phyloP scores from a whole-genome alignment of 2,113 vertebrate genomes.

The Regulus satrapa region DNA sequence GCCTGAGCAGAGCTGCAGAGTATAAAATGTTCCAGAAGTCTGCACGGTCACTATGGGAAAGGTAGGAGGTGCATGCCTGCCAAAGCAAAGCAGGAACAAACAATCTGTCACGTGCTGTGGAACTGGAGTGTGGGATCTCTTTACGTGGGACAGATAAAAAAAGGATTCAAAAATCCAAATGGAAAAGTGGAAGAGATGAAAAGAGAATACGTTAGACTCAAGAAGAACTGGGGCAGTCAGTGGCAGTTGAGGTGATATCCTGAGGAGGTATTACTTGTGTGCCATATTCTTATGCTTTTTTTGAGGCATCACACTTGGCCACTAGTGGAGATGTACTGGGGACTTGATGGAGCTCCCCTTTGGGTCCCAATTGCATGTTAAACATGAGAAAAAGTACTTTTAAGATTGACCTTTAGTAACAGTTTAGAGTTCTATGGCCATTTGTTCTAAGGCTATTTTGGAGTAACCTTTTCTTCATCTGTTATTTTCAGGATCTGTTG shows the following conservation, averaged over 20 bases:
- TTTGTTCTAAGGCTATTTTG: not conserved
- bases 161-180: not conserved
- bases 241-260: not conserved
- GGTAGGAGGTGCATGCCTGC: not conserved
- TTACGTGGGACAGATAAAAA: not conserved
- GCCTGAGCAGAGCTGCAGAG: not conserved
- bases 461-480: constrained; percentile 17
- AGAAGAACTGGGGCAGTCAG: not conserved
- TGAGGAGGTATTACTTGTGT: not conserved
- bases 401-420: not conserved
- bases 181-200: not conserved
- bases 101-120: rapidly evolving
- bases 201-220: not conserved
- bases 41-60: not conserved
- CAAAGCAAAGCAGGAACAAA: not conserved
- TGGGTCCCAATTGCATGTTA: not conserved
- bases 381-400: not conserved
- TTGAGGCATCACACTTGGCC: not conserved
- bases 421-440: not conserved
- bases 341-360: not conserved
- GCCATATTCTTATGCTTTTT: not conserved
- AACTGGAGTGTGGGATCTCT: not conserved
- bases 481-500: constrained; percentile 37
- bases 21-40: not conserved
- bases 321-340: not conserved